Conservation (phyloP, 2,113 vertebrate genomes). For the Tragelaphus imberbis region DNA sequence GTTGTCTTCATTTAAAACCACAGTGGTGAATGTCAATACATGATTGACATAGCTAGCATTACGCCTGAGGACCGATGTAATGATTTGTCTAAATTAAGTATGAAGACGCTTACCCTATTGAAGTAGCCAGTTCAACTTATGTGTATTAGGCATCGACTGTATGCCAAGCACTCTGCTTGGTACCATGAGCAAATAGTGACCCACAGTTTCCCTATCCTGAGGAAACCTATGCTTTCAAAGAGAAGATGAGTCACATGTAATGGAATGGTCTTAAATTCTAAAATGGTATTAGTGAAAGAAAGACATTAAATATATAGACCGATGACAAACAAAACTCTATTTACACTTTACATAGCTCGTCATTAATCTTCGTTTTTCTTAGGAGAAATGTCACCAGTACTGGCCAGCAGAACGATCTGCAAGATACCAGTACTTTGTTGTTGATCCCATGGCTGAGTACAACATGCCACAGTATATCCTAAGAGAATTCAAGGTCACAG, state of each 20-base stretch:
- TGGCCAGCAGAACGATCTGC: slow-evolving; percentile 99
- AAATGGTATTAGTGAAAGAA: background rate
- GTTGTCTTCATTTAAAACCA: background rate
- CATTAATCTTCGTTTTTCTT: slow-evolving; percentile 1
- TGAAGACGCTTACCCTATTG: background rate
- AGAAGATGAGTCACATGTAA: background rate
- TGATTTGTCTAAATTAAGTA: background rate
- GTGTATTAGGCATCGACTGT: background rate
- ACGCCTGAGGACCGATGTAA: background rate
- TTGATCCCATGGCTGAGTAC: slow-evolving; percentile 99
- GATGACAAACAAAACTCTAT: background rate
- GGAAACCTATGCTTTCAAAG: background rate
- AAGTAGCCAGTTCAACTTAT: background rate
- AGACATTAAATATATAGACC: background rate
- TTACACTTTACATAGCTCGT: background rate
- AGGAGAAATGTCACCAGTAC: slow-evolving; percentile 99
- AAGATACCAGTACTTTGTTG: slow-evolving; percentile 99
- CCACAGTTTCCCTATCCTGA: background rate
- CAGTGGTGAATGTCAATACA: accelerated
- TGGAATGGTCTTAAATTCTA: background rate
- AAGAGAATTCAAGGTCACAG: slow-evolving; percentile 99
- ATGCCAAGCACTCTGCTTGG: background rate
- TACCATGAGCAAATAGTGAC: background rate
- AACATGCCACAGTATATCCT: slow-evolving; percentile 99
- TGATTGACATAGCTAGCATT: background rate